Percentiles rank a stretch among this genome's conserved stretches.
phyloP scores from a whole-genome alignment of 2,888 invertebrate species.

The Perizoma affinitatum region DNA sequence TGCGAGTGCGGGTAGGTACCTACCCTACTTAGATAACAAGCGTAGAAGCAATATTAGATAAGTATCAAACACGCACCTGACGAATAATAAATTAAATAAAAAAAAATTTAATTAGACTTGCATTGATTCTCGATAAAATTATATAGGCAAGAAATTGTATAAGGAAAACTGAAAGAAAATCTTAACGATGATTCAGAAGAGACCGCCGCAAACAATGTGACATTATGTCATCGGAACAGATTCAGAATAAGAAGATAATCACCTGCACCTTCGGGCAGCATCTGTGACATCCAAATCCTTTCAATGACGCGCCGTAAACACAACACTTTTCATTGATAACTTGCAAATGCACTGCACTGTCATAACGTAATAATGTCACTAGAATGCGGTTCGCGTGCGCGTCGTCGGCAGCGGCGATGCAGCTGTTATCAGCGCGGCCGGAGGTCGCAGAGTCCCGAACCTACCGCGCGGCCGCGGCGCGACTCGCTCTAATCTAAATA shows the following conservation, averaged over 20 bases:
- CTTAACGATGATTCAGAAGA: neutral
- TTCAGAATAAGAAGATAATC: conserved; percentile 49
- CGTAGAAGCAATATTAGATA: conserved; percentile 4
- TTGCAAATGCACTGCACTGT: conserved; percentile 33
- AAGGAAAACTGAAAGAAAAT: neutral
- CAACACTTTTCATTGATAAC: conserved; percentile 50
- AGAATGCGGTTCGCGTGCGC: conserved; percentile 23
- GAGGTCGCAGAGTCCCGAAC: conserved; percentile 32
- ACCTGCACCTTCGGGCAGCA: conserved; percentile 80
- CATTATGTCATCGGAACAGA: conserved; percentile 19
- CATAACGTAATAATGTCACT: conserved; percentile 20
- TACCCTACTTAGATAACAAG: conserved; percentile 17
- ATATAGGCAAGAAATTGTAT: neutral
- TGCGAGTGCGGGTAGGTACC: neutral
- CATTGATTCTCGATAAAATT: neutral
- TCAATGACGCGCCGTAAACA: conserved; percentile 49
- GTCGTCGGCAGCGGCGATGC: conserved; percentile 42
- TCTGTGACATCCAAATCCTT: conserved; percentile 76
- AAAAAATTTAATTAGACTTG: neutral
- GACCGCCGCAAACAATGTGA: conserved; percentile 4
- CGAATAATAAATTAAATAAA: no score
- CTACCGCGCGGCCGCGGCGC: conserved; percentile 43
- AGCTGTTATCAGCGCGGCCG: conserved; percentile 34
- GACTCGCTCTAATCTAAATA: conserved; percentile 78
- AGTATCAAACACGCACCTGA: neutral